Percentiles rank a stretch among this genome's conserved stretches.
phyloP scores from a whole-genome alignment of 2,113 vertebrate genomes.

The cattle (Bos taurus) region DNA sequence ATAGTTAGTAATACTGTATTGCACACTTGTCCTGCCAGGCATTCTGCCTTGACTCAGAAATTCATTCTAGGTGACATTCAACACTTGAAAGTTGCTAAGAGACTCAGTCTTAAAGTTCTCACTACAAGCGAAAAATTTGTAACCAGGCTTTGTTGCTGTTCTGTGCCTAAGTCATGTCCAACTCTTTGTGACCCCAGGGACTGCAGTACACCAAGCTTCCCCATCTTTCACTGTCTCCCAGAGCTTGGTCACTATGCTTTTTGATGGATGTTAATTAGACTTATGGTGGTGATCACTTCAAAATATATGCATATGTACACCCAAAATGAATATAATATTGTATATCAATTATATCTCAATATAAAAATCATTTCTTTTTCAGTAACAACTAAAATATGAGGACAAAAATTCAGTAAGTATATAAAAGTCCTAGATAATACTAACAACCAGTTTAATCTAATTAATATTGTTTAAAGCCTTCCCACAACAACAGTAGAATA shows the following conservation, averaged over 20 bases:
- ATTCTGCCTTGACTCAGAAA: neutral
- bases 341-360: neutral
- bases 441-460: neutral
- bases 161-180: neutral
- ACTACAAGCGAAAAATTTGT: neutral
- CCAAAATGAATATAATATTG: neutral
- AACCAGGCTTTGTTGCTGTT: neutral
- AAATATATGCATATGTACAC: neutral
- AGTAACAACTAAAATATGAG: neutral
- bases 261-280: neutral
- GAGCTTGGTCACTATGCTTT: neutral
- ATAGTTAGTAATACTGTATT: neutral
- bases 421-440: neutral
- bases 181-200: neutral
- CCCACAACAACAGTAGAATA: neutral
- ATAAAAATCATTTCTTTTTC: neutral
- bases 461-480: neutral
- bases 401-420: neutral
- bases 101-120: neutral
- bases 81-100: neutral
- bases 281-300: neutral
- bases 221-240: neutral
- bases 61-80: neutral
- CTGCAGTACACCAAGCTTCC: neutral
- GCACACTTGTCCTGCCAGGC: neutral